These are phyloP conservation scores for Pandion haliaetus DNA, from an alignment of 2,113 vertebrate genomes.

Conservation along the genomic window DNA sequence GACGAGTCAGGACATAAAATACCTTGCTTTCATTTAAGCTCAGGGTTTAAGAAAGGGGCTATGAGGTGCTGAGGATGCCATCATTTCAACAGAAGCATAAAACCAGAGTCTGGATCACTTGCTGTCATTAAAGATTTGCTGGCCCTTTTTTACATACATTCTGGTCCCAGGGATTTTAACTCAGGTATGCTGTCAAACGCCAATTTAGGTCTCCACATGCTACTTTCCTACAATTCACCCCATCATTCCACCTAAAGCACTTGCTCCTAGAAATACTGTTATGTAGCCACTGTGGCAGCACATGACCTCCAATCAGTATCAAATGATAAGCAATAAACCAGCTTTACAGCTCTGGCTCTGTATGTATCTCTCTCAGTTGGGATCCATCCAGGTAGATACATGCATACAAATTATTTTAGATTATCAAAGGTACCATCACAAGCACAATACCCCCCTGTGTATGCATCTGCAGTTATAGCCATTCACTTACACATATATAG, in stretches of 20 bases:
- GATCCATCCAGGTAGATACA: not conserved
- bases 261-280: not conserved
- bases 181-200: too few species aligned
- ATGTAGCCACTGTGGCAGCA: not conserved
- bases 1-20: too few species aligned
- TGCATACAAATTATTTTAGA: not conserved
- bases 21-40: too few species aligned
- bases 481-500: not conserved
- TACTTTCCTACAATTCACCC: too few species aligned
- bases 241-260: not conserved
- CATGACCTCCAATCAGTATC: not conserved
- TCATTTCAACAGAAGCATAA: too few species aligned
- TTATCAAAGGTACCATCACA: not conserved
- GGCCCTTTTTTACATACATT: too few species aligned
- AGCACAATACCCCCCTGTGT: not conserved
- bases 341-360: not conserved
- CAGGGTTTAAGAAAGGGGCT: too few species aligned
- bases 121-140: too few species aligned
- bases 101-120: too few species aligned
- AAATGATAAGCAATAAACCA: not conserved
- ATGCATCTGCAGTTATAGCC: not conserved
- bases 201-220: too few species aligned
- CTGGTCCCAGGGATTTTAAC: too few species aligned
- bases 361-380: rapidly evolving
- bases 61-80: too few species aligned